These are phyloP conservation scores for Leucoraja ocellata DNA, from an alignment of 2,797 vertebrate genomes.

Conservation along the genomic window DNA sequence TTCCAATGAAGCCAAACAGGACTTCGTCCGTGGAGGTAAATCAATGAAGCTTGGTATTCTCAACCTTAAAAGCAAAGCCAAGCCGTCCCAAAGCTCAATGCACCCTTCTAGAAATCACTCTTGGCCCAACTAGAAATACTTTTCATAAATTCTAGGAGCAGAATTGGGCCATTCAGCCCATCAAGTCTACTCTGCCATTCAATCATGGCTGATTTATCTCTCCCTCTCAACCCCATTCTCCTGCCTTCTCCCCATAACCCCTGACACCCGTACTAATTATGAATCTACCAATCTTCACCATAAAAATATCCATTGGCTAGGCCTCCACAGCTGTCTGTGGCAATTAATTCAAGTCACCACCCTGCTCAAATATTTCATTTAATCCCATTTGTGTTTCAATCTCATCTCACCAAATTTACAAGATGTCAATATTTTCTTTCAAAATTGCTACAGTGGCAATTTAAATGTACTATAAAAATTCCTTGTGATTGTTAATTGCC, in stretches of 20 bases:
- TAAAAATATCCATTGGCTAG: no score
- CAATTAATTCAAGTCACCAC: no score
- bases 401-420: neutral
- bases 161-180: no score
- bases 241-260: no score
- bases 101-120: neutral
- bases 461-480: neutral
- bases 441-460: neutral
- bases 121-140: neutral
- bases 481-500: neutral
- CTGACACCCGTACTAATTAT: no score
- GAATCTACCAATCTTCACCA: no score
- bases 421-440: neutral
- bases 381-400: neutral
- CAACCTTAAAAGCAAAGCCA: conserved; percentile 1
- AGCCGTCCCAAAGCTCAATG: neutral
- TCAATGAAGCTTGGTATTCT: neutral
- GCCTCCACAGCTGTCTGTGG: no score
- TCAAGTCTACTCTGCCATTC: no score
- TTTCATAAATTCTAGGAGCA: neutral
- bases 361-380: neutral
- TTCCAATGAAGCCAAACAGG: neutral
- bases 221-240: no score
- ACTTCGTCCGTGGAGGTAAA: neutral
- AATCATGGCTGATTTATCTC: no score